These are phyloP conservation scores for Phymatocera aterrima DNA, from an alignment of 2,888 invertebrate genomes.

Conservation along the genomic window DNA sequence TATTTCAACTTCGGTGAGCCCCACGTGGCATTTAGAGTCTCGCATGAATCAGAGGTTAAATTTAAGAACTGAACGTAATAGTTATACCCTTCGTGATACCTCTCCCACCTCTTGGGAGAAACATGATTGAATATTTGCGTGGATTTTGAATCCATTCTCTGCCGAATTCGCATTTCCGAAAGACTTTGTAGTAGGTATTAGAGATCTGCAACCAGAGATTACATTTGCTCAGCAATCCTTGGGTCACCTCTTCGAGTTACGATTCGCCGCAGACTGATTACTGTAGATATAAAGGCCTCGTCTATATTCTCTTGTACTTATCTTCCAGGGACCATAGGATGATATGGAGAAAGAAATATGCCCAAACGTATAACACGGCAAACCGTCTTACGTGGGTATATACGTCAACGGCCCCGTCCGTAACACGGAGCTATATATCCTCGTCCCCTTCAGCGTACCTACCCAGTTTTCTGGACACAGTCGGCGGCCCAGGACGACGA, in stretches of 20 bases:
- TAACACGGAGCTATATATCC: slow-evolving; percentile 35
- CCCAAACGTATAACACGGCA: slow-evolving; percentile 17
- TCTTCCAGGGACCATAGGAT: not conserved
- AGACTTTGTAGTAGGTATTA: not conserved
- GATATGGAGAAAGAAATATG: slow-evolving; percentile 4
- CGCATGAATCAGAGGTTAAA: slow-evolving; percentile 56
- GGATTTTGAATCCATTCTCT: not conserved
- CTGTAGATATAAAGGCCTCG: slow-evolving; percentile 53
- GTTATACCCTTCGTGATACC: not conserved
- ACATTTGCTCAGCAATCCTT: slow-evolving; percentile 17
- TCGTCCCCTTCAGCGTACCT: slow-evolving; percentile 28
- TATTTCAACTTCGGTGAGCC: slow-evolving; percentile 55
- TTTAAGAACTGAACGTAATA: not conserved
- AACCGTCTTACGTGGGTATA: slow-evolving; percentile 8
- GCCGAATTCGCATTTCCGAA: not conserved
- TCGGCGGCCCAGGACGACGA: slow-evolving; percentile 49
- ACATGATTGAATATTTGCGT: not conserved
- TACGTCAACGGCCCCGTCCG: slow-evolving; percentile 39
- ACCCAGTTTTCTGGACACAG: slow-evolving; percentile 40
- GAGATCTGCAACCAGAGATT: no score
- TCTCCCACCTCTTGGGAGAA: not conserved
- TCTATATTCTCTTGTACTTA: slow-evolving; percentile 11
- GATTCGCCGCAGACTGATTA: slow-evolving; percentile 7
- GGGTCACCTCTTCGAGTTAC: not conserved
- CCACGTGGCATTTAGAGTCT: slow-evolving; percentile 60